These are phyloP conservation scores for Peromyscus nudipes DNA, from an alignment of 2,797 vertebrate genomes.

Conservation along the genomic window DNA sequence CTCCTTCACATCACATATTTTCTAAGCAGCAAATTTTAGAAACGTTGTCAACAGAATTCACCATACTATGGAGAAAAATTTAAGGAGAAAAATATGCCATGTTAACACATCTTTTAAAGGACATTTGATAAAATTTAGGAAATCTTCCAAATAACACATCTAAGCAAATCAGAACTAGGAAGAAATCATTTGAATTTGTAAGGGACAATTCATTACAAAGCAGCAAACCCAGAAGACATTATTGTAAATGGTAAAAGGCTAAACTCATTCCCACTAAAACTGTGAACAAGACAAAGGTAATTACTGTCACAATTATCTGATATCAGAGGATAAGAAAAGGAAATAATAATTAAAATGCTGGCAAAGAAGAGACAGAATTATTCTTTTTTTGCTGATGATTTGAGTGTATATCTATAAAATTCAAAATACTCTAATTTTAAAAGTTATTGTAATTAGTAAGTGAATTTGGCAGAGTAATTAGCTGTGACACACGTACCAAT, in stretches of 20 bases:
- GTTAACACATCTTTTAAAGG: not conserved
- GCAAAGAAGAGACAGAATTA: not conserved
- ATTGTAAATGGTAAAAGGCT: not conserved
- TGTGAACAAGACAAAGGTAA: not conserved
- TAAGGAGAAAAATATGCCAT: not conserved
- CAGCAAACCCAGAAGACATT: not conserved
- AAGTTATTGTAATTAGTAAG: conserved; percentile 21
- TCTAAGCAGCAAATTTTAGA: not conserved
- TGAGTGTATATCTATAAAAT: not conserved
- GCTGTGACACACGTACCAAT: conserved; percentile 9
- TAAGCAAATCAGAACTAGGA: not conserved
- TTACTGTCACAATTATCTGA: not conserved
- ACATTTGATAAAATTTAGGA: not conserved
- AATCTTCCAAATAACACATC: not conserved
- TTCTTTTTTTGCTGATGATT: not conserved
- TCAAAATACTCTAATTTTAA: not conserved
- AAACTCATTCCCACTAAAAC: not conserved
- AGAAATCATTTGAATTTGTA: conserved; percentile 23
- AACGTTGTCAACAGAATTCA: not conserved
- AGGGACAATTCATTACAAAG: not conserved
- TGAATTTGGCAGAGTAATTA: conserved; percentile 41
- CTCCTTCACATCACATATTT: not conserved
- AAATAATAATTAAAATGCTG: conserved; percentile 1
- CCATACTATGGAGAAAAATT: too few species aligned
- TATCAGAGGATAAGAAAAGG: conserved; percentile 25